A percentile compares a stretch with the other conserved stretches of the same genome.
Conservation (phyloP, 2,113 vertebrate species). For the Tyrannus savana region DNA sequence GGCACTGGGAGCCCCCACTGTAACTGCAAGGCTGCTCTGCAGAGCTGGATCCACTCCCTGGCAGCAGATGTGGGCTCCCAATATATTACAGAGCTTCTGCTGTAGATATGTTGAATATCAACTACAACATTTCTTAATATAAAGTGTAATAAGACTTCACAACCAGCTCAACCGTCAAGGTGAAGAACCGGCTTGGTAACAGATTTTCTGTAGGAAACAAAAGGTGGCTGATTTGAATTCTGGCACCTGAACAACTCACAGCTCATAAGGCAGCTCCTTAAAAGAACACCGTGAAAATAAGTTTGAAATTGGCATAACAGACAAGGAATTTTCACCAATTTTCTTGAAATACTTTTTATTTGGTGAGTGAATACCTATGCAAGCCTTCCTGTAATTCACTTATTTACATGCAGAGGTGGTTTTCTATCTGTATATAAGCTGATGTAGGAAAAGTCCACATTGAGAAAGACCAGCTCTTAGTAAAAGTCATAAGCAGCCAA, state of each 20-base stretch:
- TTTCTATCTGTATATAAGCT: not conserved
- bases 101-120: not conserved
- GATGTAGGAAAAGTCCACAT: not conserved
- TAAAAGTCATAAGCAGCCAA: not conserved
- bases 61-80: not conserved
- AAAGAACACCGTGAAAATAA: not conserved
- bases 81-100: not conserved
- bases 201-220: not conserved
- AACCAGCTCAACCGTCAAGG: not conserved
- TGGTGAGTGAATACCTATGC: not conserved
- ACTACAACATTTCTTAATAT: not conserved
- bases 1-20: accelerated
- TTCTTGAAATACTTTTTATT: not conserved
- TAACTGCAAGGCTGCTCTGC: not conserved
- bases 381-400: not conserved
- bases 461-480: not conserved
- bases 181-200: not conserved
- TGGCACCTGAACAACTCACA: not conserved
- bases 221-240: not conserved
- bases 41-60: not conserved
- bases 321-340: not conserved
- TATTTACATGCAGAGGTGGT: not conserved
- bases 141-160: not conserved
- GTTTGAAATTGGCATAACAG: not conserved
- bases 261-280: not conserved